A percentile compares a stretch with the other conserved stretches of the same genome.
Evolutionary conservation across 1,140 invertebrate genomes (phyloP).

Genomic region (Pseudomyrmex pallidus): DNA sequence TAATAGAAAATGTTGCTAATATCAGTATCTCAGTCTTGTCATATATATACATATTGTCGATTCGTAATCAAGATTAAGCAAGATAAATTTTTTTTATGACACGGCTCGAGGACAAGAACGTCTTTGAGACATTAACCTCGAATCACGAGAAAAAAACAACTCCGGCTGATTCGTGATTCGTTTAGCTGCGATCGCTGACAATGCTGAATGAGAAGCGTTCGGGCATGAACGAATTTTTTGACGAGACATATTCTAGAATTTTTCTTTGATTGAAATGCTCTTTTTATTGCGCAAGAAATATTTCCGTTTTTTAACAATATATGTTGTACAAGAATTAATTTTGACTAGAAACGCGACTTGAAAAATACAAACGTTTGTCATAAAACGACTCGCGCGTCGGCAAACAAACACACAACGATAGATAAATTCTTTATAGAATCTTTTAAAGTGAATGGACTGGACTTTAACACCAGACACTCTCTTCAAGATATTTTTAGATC

Average conservation of each 20-base stretch:
- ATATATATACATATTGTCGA: not conserved
- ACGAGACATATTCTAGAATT: not conserved
- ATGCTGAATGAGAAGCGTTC: constrained; percentile 61
- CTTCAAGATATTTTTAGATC: constrained; percentile 14
- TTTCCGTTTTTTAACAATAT: not conserved
- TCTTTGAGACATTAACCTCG: constrained; percentile 71
- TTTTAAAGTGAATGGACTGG: constrained; percentile 3
- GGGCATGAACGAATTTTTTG: not conserved
- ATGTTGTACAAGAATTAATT: not conserved
- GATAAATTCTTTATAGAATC: too few species aligned
- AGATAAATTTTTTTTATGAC: constrained; percentile 23
- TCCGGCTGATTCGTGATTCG: constrained; percentile 70
- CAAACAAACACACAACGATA: too few species aligned
- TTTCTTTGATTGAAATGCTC: constrained; percentile 8
- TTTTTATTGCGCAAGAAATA: not conserved
- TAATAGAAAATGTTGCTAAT: not conserved
- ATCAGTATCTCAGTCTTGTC: not conserved
- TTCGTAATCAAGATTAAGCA: constrained; percentile 4
- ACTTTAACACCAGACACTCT: not conserved
- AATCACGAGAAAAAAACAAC: constrained; percentile 48
- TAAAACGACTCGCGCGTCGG: not conserved
- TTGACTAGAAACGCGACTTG: not conserved
- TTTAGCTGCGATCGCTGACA: constrained; percentile 66
- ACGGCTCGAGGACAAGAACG: constrained; percentile 48
- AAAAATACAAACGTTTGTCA: too few species aligned